Conservation (phyloP, 1,140 invertebrate species). For the Tribolium castaneum region DNA sequence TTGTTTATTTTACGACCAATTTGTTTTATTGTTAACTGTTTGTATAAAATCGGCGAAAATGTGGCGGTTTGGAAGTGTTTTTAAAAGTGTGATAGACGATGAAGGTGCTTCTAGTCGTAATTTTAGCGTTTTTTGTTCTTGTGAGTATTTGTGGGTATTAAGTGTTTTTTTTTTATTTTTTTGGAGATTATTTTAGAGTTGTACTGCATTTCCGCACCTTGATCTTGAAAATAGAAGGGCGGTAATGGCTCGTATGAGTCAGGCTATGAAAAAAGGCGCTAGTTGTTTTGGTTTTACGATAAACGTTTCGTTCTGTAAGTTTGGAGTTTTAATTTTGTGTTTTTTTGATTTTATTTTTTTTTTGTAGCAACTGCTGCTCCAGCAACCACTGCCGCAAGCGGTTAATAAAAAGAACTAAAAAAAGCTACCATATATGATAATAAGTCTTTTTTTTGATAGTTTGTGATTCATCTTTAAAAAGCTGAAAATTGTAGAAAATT, state of each 20-base stretch:
- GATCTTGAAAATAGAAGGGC: background rate
- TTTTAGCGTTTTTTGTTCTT: background rate
- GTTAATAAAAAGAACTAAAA: background rate
- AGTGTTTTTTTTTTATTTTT: background rate
- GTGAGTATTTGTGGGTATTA: too few relatives aligned
- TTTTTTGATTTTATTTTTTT: background rate
- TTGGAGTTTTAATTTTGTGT: background rate
- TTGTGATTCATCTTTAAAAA: too few relatives aligned
- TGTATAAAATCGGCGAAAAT: background rate
- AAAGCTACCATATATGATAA: too few relatives aligned
- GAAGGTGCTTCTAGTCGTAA: too few relatives aligned
- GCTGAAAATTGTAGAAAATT: too few relatives aligned
- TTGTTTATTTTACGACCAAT: slow-evolving; percentile 1
- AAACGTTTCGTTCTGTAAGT: background rate
- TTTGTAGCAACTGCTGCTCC: background rate
- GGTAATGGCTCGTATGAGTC: background rate
- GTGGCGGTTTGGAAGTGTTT: background rate
- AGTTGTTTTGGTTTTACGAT: background rate
- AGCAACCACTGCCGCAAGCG: background rate
- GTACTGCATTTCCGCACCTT: background rate
- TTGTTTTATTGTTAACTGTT: background rate
- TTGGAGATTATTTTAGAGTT: background rate
- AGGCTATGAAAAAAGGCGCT: background rate
- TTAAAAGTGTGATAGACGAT: background rate
- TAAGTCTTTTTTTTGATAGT: too few relatives aligned